Percentiles rank a stretch among this genome's conserved stretches.
Conservation (phyloP, 2,888 invertebrate genomes). For the Muscina levida region DNA sequence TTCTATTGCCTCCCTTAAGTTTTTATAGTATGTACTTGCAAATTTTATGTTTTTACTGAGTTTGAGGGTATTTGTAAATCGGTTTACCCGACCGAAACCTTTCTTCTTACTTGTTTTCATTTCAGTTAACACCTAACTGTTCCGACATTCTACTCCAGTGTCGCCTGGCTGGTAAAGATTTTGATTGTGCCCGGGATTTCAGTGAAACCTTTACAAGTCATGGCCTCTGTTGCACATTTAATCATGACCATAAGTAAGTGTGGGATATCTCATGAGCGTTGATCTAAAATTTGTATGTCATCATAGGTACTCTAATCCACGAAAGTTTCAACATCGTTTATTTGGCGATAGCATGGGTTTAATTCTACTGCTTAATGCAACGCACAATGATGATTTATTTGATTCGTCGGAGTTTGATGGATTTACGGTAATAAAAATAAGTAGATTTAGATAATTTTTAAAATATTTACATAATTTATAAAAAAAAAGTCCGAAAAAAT, state of each 20-base stretch:
- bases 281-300: too few species aligned
- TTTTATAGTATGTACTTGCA: too few species aligned
- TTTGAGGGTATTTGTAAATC: too few species aligned
- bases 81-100: too few species aligned
- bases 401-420: slow-evolving; percentile 81
- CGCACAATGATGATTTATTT: slow-evolving; percentile 82
- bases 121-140: slow-evolving; percentile 80
- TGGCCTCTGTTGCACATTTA: slow-evolving; percentile 81
- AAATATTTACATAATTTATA: too few species aligned
- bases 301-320: slow-evolving; percentile 53
- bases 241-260: slow-evolving; percentile 73
- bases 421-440: slow-evolving; percentile 81
- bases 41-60: too few species aligned
- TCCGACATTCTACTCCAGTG: slow-evolving; percentile 78
- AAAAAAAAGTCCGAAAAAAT: too few species aligned
- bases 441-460: too few species aligned
- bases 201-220: slow-evolving; percentile 77
- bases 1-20: too few species aligned
- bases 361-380: slow-evolving; percentile 81
- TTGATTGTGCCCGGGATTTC: slow-evolving; percentile 76
- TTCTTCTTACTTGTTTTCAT: slow-evolving; percentile 6
- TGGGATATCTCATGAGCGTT: too few species aligned
- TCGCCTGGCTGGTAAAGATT: slow-evolving; percentile 70
- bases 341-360: slow-evolving; percentile 79
- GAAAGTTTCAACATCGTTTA: slow-evolving; percentile 68